phyloP scores from a whole-genome alignment of 2,888 invertebrate genomes.

The Bellardia bayeri region DNA sequence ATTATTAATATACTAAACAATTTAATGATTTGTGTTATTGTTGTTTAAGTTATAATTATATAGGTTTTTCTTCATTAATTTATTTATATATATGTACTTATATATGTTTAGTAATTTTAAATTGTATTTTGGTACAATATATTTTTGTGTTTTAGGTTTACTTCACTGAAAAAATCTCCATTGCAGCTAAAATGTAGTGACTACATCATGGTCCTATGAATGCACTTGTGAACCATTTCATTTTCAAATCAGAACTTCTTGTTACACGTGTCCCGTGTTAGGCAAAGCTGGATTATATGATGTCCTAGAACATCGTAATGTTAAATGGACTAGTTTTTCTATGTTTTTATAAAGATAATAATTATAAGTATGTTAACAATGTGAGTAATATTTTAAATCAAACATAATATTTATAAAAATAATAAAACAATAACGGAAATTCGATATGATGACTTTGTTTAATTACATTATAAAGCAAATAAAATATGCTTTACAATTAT shows the following conservation, averaged over 20 bases:
- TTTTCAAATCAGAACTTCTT: too few species aligned
- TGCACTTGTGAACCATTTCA: too few species aligned
- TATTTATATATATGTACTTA: conserved; percentile 30
- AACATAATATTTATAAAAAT: conserved; percentile 67
- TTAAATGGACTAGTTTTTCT: too few species aligned
- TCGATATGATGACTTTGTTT: conserved; percentile 60
- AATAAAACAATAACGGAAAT: conserved; percentile 70
- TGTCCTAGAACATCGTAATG: too few species aligned
- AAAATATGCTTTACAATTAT: conserved; percentile 40
- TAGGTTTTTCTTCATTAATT: neutral
- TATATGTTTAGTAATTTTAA: conserved; percentile 72
- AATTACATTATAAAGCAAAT: conserved; percentile 44
- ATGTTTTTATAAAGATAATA: conserved; percentile 72
- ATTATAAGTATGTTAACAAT: conserved; percentile 75
- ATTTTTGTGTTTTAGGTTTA: conserved; percentile 58
- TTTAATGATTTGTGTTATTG: conserved; percentile 40
- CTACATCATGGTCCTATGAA: too few species aligned
- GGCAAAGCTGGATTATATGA: too few species aligned
- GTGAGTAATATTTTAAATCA: conserved; percentile 73
- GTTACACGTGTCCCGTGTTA: too few species aligned
- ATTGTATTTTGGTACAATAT: conserved; percentile 79
- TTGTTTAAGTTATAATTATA: conserved; percentile 41
- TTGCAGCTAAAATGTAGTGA: too few species aligned
- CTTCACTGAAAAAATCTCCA: too few species aligned
- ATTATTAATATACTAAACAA: too few species aligned